phyloP scores from a whole-genome alignment of 2,113 vertebrate genomes.

The Hippolais icterina region DNA sequence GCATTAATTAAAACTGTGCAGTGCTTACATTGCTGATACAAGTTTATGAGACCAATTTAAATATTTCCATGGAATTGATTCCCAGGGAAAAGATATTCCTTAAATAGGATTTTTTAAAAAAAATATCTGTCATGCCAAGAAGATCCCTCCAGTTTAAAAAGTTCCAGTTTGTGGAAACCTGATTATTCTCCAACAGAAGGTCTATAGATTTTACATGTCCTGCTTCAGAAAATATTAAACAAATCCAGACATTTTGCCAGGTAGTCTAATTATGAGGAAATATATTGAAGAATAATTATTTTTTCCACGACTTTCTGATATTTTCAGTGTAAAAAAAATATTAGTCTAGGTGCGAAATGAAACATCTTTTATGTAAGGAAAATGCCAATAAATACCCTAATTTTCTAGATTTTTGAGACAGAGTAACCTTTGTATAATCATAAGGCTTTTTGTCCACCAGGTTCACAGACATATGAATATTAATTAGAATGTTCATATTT shows the following conservation, averaged over 20 bases:
- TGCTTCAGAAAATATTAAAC: neutral
- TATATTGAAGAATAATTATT: neutral
- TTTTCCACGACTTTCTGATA: neutral
- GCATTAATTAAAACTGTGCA: neutral
- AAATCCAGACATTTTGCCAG: neutral
- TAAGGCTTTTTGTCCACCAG: neutral
- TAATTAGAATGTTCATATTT: neutral
- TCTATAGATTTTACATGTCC: neutral
- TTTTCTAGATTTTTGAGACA: neutral
- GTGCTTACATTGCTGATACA: neutral
- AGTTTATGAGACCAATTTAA: neutral
- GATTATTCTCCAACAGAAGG: neutral
- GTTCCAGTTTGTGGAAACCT: neutral
- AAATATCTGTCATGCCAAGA: neutral
- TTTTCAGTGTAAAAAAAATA: neutral
- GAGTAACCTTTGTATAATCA: neutral
- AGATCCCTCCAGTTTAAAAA: neutral
- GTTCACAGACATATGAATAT: fast-evolving
- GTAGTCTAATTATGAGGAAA: neutral
- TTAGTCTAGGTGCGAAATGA: neutral
- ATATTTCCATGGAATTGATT: neutral
- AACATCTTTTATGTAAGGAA: neutral
- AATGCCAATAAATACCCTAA: neutral
- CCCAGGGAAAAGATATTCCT: neutral
- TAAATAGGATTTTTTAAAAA: neutral